phyloP scores from a whole-genome alignment of 2,888 invertebrate species.

The Hyposoter dolosus region DNA sequence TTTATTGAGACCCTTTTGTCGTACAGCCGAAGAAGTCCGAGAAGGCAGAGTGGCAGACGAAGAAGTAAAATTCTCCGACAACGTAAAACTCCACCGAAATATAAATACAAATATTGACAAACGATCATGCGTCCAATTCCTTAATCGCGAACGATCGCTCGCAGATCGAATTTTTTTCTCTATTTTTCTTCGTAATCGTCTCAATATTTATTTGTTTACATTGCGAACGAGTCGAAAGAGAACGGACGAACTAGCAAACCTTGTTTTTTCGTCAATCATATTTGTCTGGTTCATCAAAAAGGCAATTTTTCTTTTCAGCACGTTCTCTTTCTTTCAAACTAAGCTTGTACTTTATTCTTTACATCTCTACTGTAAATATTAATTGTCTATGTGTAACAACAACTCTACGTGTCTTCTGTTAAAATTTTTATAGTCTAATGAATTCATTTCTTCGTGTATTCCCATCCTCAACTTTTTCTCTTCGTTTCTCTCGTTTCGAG shows the following conservation, averaged over 20 bases:
- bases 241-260: constrained; percentile 34
- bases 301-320: constrained; percentile 35
- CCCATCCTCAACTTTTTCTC: constrained; percentile 27
- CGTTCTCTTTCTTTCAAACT: constrained; percentile 42
- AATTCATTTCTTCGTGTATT: constrained; percentile 54
- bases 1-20: constrained; percentile 74
- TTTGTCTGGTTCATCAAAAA: not conserved
- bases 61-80: constrained; percentile 82
- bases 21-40: constrained; percentile 90
- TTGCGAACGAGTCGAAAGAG: constrained; percentile 38
- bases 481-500: constrained; percentile 33
- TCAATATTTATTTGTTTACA: not conserved
- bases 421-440: constrained; percentile 64
- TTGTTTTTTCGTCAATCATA: constrained; percentile 11
- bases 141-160: constrained; percentile 30
- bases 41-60: constrained; percentile 89
- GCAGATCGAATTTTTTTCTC: not conserved
- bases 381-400: constrained; percentile 57
- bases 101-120: constrained; percentile 30
- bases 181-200: constrained; percentile 9
- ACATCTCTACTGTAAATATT: constrained; percentile 65
- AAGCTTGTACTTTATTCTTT: constrained; percentile 28
- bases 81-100: constrained; percentile 56
- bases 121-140: constrained; percentile 41
- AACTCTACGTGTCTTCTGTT: constrained; percentile 58